A percentile compares a stretch with the other conserved stretches of the same genome.
phyloP scores from a whole-genome alignment of 2,113 vertebrate genomes.

The Fukomys damarensis region DNA sequence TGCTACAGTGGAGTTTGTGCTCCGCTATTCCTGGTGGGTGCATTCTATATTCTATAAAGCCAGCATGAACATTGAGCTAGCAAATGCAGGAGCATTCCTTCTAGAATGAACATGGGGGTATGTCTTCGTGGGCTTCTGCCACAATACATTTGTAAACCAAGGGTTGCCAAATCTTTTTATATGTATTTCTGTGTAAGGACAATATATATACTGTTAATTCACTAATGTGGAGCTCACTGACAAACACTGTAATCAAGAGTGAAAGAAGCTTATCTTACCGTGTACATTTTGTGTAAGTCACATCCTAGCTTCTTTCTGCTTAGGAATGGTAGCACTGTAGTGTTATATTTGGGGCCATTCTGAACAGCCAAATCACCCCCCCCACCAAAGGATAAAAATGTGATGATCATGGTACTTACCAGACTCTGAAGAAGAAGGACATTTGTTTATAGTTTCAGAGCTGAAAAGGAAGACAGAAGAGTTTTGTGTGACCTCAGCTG shows the following conservation, averaged over 20 bases:
- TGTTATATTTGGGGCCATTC: not conserved
- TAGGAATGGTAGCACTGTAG: not conserved
- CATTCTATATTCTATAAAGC: not conserved
- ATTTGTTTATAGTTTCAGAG: not conserved
- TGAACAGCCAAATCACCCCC: not conserved
- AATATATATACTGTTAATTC: not conserved
- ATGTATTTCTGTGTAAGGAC: not conserved
- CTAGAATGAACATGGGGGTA: not conserved
- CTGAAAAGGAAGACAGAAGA: not conserved
- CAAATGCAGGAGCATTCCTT: not conserved
- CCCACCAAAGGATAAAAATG: not conserved
- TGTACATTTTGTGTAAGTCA: not conserved
- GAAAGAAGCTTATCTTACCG: not conserved
- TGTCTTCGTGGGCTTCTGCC: not conserved
- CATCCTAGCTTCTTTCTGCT: not conserved
- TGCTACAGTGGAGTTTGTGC: not conserved
- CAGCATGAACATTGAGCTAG: not conserved
- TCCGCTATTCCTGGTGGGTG: not conserved
- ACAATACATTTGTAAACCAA: not conserved
- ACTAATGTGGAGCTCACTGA: not conserved
- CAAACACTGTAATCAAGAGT: not conserved
- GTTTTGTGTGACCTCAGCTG: not conserved
- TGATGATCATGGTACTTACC: not conserved
- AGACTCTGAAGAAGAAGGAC: not conserved
- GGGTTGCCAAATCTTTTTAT: not conserved